Conservation (phyloP, 2,888 invertebrate genomes). For the Cantharis rufa region DNA sequence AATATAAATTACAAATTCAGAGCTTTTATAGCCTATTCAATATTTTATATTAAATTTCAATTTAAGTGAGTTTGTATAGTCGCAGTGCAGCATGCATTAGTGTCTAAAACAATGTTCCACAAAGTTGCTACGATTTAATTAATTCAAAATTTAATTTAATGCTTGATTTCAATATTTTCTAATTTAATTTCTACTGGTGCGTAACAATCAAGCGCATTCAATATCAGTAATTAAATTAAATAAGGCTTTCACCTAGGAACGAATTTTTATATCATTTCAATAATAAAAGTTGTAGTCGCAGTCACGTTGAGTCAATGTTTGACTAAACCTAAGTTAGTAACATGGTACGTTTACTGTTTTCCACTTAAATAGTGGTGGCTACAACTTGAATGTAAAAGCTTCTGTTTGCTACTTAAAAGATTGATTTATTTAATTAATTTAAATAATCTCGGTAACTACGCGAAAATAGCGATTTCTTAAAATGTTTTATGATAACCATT, state of each 20-base stretch:
- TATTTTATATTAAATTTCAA: background rate
- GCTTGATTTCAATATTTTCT: conserved; percentile 24
- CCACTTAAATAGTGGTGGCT: background rate
- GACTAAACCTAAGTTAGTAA: conserved; percentile 9
- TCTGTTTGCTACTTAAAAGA: background rate
- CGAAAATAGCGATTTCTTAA: background rate
- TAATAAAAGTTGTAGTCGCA: conserved; percentile 12
- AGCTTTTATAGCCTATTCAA: background rate
- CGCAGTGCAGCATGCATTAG: background rate
- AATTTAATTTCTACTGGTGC: conserved; percentile 11
- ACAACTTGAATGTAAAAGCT: background rate
- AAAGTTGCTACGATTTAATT: conserved; percentile 12
- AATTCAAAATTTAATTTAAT: conserved; percentile 24
- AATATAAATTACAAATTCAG: background rate
- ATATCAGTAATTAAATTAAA: background rate
- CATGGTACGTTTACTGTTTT: conserved; percentile 1
- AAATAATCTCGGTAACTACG: background rate
- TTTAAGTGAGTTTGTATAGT: conserved; percentile 1
- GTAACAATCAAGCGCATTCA: background rate
- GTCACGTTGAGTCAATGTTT: conserved; percentile 29
- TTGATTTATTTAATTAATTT: background rate
- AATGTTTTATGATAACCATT: background rate
- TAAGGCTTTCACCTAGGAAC: background rate
- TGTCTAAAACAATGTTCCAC: background rate
- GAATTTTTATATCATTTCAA: background rate